phyloP scores from a whole-genome alignment of 2,888 invertebrate species.

The Herminia tarsipennalis region DNA sequence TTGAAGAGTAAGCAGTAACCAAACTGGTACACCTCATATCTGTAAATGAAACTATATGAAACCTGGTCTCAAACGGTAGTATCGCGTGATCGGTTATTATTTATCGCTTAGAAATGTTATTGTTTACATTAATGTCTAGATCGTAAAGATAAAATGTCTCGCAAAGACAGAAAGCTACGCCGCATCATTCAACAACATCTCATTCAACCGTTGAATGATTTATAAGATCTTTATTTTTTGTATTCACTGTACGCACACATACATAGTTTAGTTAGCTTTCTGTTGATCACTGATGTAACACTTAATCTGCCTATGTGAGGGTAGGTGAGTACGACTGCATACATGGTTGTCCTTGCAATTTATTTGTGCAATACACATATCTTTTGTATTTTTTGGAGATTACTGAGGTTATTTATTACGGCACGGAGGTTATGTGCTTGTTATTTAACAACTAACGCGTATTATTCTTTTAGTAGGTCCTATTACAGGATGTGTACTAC shows the following conservation, averaged over 20 bases:
- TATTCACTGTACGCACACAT: conserved; percentile 13
- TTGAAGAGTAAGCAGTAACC: conserved; percentile 6
- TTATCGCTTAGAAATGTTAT: conserved; percentile 12
- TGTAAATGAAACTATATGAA: background rate
- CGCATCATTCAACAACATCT: conserved; percentile 24
- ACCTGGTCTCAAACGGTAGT: conserved; percentile 17
- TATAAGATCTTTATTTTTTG: background rate
- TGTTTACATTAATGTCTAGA: conserved; percentile 17
- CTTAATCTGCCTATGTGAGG: no score
- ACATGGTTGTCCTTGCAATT: background rate
- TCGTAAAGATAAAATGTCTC: conserved; percentile 7
- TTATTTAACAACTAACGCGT: no score
- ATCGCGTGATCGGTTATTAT: conserved; percentile 15
- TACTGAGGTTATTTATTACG: background rate
- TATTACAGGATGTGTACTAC: no score
- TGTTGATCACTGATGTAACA: background rate
- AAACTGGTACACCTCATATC: conserved; percentile 3
- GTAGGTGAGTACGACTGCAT: background rate
- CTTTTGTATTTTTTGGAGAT: conserved; percentile 8
- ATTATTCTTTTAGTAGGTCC: background rate
- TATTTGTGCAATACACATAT: conserved; percentile 15
- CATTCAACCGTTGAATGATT: conserved; percentile 19
- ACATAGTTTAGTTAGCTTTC: background rate
- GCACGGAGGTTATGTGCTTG: background rate
- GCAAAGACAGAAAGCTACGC: conserved; percentile 3